These are phyloP conservation scores for Baronia brevicornis DNA, from an alignment of 2,888 invertebrate genomes.

Conservation along the genomic window DNA sequence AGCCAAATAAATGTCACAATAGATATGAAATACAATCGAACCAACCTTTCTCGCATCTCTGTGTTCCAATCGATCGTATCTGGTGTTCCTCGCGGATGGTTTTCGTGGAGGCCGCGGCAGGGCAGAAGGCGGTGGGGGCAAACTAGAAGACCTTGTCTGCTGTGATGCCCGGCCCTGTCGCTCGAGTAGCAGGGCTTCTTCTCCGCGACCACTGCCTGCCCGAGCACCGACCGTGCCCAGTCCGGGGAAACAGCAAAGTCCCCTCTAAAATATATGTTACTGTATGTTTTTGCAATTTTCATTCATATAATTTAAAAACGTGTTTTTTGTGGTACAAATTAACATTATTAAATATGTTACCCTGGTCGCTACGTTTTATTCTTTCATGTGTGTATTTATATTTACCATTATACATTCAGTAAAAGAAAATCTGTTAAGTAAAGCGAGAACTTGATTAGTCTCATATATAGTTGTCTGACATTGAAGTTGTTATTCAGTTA, in stretches of 20 bases:
- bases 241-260: slow-evolving; percentile 86
- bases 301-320: too few relatives aligned
- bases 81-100: slow-evolving; percentile 72
- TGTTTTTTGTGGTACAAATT: too few relatives aligned
- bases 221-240: slow-evolving; percentile 54
- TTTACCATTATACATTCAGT: too few relatives aligned
- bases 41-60: slow-evolving; percentile 58
- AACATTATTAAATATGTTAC: too few relatives aligned
- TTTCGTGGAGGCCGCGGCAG: slow-evolving; percentile 82
- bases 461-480: too few relatives aligned
- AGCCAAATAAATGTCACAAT: too few relatives aligned
- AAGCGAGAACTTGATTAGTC: too few relatives aligned
- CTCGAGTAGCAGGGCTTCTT: slow-evolving; percentile 84
- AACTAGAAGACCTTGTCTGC: slow-evolving; percentile 80
- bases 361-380: too few relatives aligned
- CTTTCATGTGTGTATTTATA: too few relatives aligned
- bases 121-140: slow-evolving; percentile 83
- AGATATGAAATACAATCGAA: background rate
- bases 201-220: slow-evolving; percentile 74
- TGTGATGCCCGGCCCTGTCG: slow-evolving; percentile 86
- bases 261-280: too few relatives aligned
- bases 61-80: slow-evolving; percentile 79
- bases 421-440: too few relatives aligned
- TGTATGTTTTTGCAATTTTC: too few relatives aligned
- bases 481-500: slow-evolving; percentile 34